A percentile compares a stretch with the other conserved stretches of the same genome.
These are phyloP conservation scores for Agrochola litura DNA, from an alignment of 2,888 invertebrate genomes.

Conservation along the genomic window DNA sequence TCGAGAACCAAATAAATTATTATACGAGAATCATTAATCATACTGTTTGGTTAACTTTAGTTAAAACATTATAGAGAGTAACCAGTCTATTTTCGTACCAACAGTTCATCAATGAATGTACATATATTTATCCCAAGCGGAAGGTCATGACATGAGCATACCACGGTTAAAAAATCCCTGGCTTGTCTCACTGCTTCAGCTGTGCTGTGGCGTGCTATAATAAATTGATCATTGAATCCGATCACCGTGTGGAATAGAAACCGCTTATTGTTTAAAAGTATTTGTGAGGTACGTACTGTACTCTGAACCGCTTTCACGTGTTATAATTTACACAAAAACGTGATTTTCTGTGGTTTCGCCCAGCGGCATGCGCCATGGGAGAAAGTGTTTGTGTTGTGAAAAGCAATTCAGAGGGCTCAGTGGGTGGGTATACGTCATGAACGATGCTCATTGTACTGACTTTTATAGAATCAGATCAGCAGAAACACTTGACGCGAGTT, in stretches of 20 bases:
- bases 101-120: conserved; percentile 23
- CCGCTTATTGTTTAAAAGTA: conserved; percentile 53
- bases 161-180: conserved; percentile 11
- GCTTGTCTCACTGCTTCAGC: conserved; percentile 4
- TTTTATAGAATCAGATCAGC: background rate
- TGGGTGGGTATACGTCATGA: conserved; percentile 1
- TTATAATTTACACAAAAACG: conserved; percentile 59
- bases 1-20: background rate
- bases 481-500: background rate
- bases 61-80: conserved; percentile 1
- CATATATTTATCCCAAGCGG: conserved; percentile 37
- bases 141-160: conserved; percentile 32
- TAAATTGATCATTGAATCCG: conserved; percentile 39
- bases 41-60: background rate
- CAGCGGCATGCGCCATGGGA: conserved; percentile 19
- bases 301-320: conserved; percentile 56
- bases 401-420: conserved; percentile 19
- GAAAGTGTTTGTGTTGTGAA: conserved; percentile 48
- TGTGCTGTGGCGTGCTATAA: conserved; percentile 23
- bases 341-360: conserved; percentile 42
- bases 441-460: conserved; percentile 4
- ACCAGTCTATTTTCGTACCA: conserved; percentile 33
- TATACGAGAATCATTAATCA: conserved; percentile 18
- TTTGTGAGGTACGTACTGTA: conserved; percentile 12
- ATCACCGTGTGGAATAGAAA: conserved; percentile 55